phyloP scores from a whole-genome alignment of 2,888 invertebrate genomes.

The Andrena chrysosceles region DNA sequence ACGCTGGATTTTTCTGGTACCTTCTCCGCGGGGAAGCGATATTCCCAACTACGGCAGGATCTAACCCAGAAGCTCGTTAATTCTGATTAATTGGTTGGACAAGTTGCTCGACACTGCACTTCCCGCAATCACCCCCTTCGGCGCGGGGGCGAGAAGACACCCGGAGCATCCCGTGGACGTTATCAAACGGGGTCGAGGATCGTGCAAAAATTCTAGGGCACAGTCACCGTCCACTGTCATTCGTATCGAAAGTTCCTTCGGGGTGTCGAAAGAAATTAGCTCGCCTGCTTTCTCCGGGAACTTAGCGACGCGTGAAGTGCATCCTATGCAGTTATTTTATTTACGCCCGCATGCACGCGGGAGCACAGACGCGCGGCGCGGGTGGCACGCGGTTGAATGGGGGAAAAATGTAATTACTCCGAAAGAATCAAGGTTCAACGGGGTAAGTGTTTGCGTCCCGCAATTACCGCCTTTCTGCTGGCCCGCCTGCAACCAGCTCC shows the following conservation, averaged over 20 bases:
- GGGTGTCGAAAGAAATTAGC: neutral
- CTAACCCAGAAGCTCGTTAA: slow-evolving; percentile 4
- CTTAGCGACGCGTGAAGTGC: slow-evolving; percentile 39
- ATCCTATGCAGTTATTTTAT: slow-evolving; percentile 41
- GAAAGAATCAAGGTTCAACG: slow-evolving; percentile 31
- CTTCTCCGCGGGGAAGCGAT: neutral
- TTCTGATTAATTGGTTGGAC: slow-evolving; percentile 20
- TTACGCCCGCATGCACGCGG: slow-evolving; percentile 17
- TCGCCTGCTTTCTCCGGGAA: neutral
- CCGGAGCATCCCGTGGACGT: too few species aligned
- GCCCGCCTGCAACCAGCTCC: slow-evolving; percentile 28
- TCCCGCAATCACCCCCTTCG: neutral
- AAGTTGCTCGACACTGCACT: slow-evolving; percentile 11
- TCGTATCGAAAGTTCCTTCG: neutral
- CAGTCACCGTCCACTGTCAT: slow-evolving; percentile 4
- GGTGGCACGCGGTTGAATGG: slow-evolving; percentile 34
- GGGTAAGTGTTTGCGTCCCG: slow-evolving; percentile 49
- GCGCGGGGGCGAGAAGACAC: neutral
- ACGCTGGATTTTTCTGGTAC: neutral
- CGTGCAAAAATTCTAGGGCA: neutral
- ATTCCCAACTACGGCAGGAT: neutral
- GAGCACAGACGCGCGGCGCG: neutral
- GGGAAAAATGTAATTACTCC: slow-evolving; percentile 41
- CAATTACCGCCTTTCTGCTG: slow-evolving; percentile 39
- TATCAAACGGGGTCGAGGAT: neutral